Conservation (phyloP, 2,888 invertebrate species). For the Synanthedon vespiformis region DNA sequence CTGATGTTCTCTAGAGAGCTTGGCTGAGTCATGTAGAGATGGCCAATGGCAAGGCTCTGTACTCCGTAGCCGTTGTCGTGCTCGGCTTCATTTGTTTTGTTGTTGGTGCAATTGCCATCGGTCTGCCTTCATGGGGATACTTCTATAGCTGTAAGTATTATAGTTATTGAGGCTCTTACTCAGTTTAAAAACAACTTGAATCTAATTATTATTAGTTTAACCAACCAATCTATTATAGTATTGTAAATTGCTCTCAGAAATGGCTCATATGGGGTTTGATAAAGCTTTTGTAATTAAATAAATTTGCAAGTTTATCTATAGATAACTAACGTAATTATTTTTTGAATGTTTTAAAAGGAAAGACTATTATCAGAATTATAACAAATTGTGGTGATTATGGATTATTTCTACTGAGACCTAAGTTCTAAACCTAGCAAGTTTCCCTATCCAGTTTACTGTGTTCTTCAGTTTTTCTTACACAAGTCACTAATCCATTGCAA, state of each 20-base stretch:
- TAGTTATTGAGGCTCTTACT: background rate
- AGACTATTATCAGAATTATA: no score
- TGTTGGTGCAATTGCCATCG: constrained; percentile 85
- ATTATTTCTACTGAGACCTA: no score
- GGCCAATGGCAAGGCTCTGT: constrained; percentile 75
- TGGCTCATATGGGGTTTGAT: no score
- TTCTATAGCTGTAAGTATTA: constrained; percentile 76
- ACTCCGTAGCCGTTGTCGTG: constrained; percentile 76
- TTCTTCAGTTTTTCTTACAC: no score
- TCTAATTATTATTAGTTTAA: background rate
- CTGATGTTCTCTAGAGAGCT: constrained; percentile 47
- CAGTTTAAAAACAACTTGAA: background rate
- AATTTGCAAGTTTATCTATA: no score
- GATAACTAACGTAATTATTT: no score
- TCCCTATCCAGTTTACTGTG: no score
- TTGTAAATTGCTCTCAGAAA: no score
- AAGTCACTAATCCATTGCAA: background rate
- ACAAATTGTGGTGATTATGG: no score
- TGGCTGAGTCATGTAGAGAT: constrained; percentile 69
- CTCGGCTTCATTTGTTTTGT: constrained; percentile 84
- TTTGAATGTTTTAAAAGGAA: no score
- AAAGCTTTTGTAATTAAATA: background rate
- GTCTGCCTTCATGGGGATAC: constrained; percentile 89
- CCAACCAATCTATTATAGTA: background rate
- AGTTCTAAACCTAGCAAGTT: no score